phyloP scores from a whole-genome alignment of 2,113 vertebrate species.

The Condylura cristata region DNA sequence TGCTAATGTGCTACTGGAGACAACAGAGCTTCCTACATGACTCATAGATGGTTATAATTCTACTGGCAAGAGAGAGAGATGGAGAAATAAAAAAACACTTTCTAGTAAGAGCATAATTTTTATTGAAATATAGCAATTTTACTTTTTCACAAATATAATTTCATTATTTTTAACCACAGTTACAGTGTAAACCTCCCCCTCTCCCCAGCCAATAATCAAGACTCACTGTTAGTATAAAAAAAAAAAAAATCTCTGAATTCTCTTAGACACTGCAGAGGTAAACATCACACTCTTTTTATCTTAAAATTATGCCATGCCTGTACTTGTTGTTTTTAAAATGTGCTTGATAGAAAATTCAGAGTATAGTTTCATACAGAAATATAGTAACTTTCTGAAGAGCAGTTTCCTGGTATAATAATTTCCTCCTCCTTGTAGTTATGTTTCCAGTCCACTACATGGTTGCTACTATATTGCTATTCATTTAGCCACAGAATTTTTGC shows the following conservation, averaged over 20 bases:
- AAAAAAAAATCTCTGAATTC: background rate
- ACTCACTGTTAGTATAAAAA: background rate
- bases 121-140: background rate
- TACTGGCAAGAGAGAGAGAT: background rate
- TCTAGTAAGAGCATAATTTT: background rate
- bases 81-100: background rate
- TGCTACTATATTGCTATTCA: background rate
- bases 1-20: background rate
- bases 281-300: background rate
- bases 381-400: background rate
- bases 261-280: background rate
- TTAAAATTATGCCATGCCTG: background rate
- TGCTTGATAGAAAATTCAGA: conserved; percentile 11
- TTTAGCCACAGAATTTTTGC: conserved; percentile 27
- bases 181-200: background rate
- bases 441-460: background rate
- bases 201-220: background rate
- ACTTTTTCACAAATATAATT: background rate
- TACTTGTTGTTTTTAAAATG: background rate
- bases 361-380: background rate
- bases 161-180: background rate
- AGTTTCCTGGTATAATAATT: background rate
- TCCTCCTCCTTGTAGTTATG: background rate
- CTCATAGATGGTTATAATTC: background rate
- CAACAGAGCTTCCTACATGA: background rate